Evolutionary conservation across 2,113 vertebrate genomes (phyloP).

Genomic region (Microcebus griseorufus): DNA sequence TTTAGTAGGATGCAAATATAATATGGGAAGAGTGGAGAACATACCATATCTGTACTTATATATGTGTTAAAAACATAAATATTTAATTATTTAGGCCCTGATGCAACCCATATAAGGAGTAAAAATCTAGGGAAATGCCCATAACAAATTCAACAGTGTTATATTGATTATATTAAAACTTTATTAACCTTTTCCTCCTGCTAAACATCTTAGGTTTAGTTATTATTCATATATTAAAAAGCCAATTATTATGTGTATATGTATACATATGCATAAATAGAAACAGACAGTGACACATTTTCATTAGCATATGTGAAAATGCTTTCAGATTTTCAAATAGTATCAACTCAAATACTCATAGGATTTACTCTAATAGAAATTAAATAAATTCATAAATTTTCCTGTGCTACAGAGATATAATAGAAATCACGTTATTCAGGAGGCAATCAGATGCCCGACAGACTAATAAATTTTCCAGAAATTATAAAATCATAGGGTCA

Average conservation of each 20-base stretch:
- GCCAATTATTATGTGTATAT: not conserved
- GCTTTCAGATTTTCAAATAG: not conserved
- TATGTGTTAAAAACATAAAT: not conserved
- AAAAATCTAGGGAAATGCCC: not conserved
- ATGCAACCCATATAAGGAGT: not conserved
- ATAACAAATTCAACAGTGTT: not conserved
- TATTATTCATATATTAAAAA: not conserved
- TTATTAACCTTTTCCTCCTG: not conserved
- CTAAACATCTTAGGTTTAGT: not conserved
- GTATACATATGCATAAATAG: not conserved
- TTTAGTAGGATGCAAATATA: not conserved
- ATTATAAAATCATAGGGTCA: not conserved
- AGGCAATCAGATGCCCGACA: not conserved
- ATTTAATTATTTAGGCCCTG: not conserved
- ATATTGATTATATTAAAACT: not conserved
- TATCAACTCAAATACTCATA: not conserved
- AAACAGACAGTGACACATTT: not conserved
- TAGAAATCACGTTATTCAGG: not conserved
- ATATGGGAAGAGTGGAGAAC: not conserved
- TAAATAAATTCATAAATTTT: not conserved
- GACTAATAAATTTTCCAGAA: not conserved
- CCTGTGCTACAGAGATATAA: not conserved
- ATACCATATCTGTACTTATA: fast-evolving
- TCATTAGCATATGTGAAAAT: not conserved
- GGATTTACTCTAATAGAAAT: not conserved